Percentiles rank a stretch among this genome's conserved stretches.
phyloP scores from a whole-genome alignment of 2,113 vertebrate species.

The Podocnemis expansa region DNA sequence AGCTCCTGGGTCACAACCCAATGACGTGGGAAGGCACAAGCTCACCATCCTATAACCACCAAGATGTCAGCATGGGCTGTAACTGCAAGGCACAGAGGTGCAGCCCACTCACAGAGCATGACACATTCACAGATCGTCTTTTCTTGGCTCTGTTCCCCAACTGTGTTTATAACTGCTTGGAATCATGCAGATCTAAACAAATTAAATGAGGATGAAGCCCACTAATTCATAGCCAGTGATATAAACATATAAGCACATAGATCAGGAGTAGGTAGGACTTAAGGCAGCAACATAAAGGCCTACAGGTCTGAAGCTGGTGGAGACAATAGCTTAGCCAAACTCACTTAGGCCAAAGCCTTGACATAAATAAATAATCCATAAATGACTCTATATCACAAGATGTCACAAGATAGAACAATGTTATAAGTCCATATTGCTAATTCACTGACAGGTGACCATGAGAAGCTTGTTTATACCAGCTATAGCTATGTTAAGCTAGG shows the following conservation, averaged over 20 bases:
- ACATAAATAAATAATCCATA: neutral
- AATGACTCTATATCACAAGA: neutral
- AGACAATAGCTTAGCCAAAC: neutral
- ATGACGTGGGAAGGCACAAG: neutral
- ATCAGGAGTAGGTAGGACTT: neutral
- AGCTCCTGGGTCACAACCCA: neutral
- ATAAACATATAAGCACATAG: neutral
- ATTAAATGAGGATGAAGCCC: neutral
- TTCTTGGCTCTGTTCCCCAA: neutral
- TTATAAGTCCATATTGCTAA: neutral
- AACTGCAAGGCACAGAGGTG: neutral
- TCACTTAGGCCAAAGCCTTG: neutral
- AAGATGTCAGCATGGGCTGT: neutral
- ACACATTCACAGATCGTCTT: neutral
- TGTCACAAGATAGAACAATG: neutral
- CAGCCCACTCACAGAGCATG: neutral
- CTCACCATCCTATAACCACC: neutral
- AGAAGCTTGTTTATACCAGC: neutral
- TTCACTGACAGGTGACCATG: too few species aligned
- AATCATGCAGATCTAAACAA: neutral
- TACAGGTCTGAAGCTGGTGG: neutral
- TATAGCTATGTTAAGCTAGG: too few species aligned
- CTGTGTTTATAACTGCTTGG: neutral
- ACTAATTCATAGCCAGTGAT: neutral
- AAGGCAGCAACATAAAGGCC: neutral